A percentile compares a stretch with the other conserved stretches of the same genome.
These are phyloP conservation scores for Drosophila anomalata DNA, from an alignment of 2,888 invertebrate species.

Conservation along the genomic window DNA sequence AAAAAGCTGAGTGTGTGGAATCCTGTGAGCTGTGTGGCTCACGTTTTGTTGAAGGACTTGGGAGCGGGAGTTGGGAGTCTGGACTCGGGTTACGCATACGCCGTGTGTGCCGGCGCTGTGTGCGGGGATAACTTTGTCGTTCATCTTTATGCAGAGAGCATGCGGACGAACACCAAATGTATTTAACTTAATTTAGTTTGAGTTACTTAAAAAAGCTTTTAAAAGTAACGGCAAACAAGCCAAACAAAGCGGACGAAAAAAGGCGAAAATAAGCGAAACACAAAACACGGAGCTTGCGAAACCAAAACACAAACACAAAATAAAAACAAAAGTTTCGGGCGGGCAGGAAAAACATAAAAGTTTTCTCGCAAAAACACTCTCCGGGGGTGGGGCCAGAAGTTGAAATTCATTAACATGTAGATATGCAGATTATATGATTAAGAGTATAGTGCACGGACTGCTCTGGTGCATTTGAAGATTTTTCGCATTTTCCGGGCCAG, in stretches of 20 bases:
- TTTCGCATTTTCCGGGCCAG: background rate
- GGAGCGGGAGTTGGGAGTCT: background rate
- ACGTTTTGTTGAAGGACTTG: background rate
- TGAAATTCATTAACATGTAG: conserved; percentile 70
- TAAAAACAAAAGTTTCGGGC: conserved; percentile 24
- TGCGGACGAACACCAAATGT: conserved; percentile 47
- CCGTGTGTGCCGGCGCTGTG: conserved; percentile 15
- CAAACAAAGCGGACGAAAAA: conserved; percentile 23
- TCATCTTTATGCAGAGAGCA: conserved; percentile 19
- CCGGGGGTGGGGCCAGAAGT: conserved; percentile 17
- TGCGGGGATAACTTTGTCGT: conserved; percentile 8
- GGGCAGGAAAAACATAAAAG: conserved; percentile 1
- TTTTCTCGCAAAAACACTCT: conserved; percentile 4
- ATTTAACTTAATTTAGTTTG: conserved; percentile 74
- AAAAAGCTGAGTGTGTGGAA: background rate
- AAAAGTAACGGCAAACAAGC: conserved; percentile 59
- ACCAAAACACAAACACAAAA: conserved; percentile 37
- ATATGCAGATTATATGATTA: conserved; percentile 75
- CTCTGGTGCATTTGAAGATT: conserved; percentile 11
- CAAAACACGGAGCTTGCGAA: conserved; percentile 33
- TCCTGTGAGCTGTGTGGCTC: conserved; percentile 4
- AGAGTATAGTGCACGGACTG: conserved; percentile 38
- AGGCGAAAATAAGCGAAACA: conserved; percentile 18
- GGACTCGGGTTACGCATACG: conserved; percentile 33
- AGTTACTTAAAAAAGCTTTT: conserved; percentile 78